Evolutionary conservation across 2,113 vertebrate species (phyloP), one percentile per base, ranked within the genome.

Genomic region (Ciconia stormi): DNA sequence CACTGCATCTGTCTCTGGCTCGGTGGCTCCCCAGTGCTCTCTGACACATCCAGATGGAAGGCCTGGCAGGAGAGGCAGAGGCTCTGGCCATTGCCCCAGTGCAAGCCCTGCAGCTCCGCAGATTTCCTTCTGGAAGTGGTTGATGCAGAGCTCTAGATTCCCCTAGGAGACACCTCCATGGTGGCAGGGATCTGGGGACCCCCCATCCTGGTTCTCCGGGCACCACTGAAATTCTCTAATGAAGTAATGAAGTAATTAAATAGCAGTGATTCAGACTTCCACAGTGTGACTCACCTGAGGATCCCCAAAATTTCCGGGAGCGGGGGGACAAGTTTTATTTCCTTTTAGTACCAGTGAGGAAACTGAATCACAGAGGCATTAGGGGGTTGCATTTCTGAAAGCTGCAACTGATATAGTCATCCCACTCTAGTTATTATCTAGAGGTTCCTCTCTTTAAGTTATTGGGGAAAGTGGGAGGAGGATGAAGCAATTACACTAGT

Each of bases 31-130:
- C 81, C 77, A 44, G 85, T 59, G 61, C 78, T 95, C 94, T 61
- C 95, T 81, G 94, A 94, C 93, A 52, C 77, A 38, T 93, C 95
- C 97, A 97, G 96, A 96, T 92, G 97, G 96, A 97, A 66, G 50
- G 49, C 61, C 84, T 94, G 92, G 96, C 95, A 95, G 91, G 90
- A 53, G 0, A 92, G 72, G 85, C 67, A 38, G 36, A 87, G 76
- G 27, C 76, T 84, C 76, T 91, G 86, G 89, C 90, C 92, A 67
- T 56, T 93, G 42, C 59, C 73, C 80, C 85, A 90, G 62, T 40
- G 63, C 82, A 46, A 53, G 49, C 56, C 81, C 74, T 36, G 72
- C 80, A 78, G 82, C 71, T 67, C 84, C 63, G 18, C 49, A 74
- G 22, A 26, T 71, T 90, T 93, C 78, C 87, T 96, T 82, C 81